A percentile compares a stretch with the other conserved stretches of the same genome.
phyloP scores from a whole-genome alignment of 2,797 vertebrate species.

The Falco peregrinus region DNA sequence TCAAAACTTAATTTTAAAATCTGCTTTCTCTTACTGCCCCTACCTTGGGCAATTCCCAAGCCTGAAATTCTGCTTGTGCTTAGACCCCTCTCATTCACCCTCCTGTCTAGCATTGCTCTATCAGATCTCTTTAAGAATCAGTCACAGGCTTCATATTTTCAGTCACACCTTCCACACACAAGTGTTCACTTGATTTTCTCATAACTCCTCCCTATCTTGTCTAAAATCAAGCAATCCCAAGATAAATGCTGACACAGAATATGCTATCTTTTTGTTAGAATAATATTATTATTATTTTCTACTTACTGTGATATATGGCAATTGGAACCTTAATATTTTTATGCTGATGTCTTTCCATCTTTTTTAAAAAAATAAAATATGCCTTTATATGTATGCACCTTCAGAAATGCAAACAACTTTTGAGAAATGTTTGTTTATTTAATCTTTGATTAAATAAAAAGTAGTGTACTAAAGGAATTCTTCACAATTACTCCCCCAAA shows the following conservation, averaged over 20 bases:
- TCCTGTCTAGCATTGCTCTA: fast-evolving
- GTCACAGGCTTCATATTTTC: not conserved
- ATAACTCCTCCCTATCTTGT: not conserved
- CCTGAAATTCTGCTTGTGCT: not conserved
- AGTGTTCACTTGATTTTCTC: not conserved
- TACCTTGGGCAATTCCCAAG: not conserved
- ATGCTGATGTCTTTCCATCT: not conserved
- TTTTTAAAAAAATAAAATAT: not conserved
- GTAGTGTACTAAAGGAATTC: not conserved
- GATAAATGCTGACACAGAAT: not conserved
- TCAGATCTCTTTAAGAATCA: not conserved
- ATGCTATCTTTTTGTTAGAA: not conserved
- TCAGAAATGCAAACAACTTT: not conserved
- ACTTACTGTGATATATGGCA: not conserved
- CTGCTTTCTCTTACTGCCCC: not conserved
- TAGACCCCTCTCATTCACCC: not conserved
- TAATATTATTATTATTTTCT: not conserved
- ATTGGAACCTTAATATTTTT: not conserved
- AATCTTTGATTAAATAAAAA: not conserved
- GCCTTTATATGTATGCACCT: not conserved
- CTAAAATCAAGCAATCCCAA: not conserved
- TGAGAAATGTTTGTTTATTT: not conserved
- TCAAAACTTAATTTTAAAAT: not conserved
- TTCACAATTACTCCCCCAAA: not conserved
- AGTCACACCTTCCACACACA: not conserved